A percentile compares a stretch with the other conserved stretches of the same genome.
phyloP scores from a whole-genome alignment of 2,888 invertebrate genomes.

The Chydorus sphaericus region DNA sequence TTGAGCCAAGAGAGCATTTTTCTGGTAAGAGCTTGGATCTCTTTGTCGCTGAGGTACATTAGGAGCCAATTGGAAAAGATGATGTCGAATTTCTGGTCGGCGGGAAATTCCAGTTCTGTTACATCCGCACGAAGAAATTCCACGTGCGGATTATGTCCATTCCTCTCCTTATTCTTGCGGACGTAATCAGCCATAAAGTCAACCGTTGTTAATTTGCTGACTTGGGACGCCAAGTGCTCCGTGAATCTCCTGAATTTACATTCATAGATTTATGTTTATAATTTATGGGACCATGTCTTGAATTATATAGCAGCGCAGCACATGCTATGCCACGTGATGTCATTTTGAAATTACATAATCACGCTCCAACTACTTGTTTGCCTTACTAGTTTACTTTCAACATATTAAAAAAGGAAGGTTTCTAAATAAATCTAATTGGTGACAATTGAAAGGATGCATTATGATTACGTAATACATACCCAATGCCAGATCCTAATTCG shows the following conservation, averaged over 20 bases:
- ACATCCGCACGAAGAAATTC: constrained; percentile 35
- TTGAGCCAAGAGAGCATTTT: constrained; percentile 35
- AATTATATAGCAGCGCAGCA: too few species aligned
- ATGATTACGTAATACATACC: constrained; percentile 25
- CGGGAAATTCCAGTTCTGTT: constrained; percentile 30
- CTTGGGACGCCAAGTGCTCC: constrained; percentile 31
- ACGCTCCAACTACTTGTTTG: too few species aligned
- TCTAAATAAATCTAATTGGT: too few species aligned
- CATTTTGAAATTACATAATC: too few species aligned
- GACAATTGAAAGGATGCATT: not conserved
- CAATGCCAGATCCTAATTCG: constrained; percentile 39
- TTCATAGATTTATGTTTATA: too few species aligned
- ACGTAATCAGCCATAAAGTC: constrained; percentile 39
- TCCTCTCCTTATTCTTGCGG: constrained; percentile 31
- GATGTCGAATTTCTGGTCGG: constrained; percentile 30
- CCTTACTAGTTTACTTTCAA: too few species aligned
- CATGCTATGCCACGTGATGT: too few species aligned
- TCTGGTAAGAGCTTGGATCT: constrained; percentile 30
- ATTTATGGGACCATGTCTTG: too few species aligned
- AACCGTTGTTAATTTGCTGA: constrained; percentile 32
- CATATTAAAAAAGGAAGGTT: too few species aligned
- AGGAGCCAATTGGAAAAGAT: constrained; percentile 42
- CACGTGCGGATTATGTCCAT: constrained; percentile 32
- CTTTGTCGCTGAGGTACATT: constrained; percentile 38
- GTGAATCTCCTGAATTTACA: constrained; percentile 33